Percentiles rank a stretch among this genome's conserved stretches.
phyloP scores from a whole-genome alignment of 2,113 vertebrate genomes.

The Daphoenositta chrysoptera region DNA sequence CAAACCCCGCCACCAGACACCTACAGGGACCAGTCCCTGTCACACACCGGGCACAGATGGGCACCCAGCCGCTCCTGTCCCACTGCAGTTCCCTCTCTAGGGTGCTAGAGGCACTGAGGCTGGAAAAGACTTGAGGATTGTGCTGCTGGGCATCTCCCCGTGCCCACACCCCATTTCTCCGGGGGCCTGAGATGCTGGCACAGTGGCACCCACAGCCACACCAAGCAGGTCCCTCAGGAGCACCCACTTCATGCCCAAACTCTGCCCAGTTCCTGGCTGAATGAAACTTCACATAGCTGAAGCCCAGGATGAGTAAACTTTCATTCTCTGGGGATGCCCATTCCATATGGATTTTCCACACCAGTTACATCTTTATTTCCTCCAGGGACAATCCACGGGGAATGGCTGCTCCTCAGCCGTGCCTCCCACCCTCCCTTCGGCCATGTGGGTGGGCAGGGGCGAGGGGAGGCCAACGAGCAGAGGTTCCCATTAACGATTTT shows the following conservation, averaged over 20 bases:
- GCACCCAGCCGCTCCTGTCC: neutral
- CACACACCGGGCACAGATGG: accelerated
- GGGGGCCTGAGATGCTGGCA: neutral
- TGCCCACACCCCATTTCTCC: neutral
- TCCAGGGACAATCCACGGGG: accelerated
- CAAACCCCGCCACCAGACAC: neutral
- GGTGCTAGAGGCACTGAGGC: neutral
- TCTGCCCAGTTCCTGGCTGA: neutral
- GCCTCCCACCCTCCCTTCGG: neutral
- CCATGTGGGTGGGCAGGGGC: neutral
- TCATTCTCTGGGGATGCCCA: accelerated
- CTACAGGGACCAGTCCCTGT: neutral
- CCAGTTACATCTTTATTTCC: neutral
- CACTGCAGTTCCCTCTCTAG: neutral
- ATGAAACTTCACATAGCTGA: neutral
- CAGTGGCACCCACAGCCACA: accelerated
- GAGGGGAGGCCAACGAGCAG: neutral
- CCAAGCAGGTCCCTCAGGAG: neutral
- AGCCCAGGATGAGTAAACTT: neutral
- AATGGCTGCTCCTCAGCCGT: neutral
- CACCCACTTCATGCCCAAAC: neutral
- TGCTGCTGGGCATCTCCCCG: neutral
- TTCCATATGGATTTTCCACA: accelerated
- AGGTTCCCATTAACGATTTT: neutral
- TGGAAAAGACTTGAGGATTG: neutral